A percentile compares a stretch with the other conserved stretches of the same genome.
Evolutionary conservation across 2,888 invertebrate species (phyloP).

Genomic region (Alentia gelatinosa): DNA sequence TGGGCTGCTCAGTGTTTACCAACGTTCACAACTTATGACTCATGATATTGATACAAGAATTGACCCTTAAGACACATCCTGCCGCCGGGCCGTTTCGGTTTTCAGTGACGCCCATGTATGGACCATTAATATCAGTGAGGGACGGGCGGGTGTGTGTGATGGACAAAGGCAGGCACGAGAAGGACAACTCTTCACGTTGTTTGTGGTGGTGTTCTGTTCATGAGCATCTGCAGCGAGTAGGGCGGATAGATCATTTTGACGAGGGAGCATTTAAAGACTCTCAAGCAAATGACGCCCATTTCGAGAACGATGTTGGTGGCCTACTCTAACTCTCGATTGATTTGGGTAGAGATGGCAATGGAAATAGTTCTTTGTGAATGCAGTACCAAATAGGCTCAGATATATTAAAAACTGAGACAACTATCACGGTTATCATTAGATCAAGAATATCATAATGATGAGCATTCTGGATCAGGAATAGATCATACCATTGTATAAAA

Average conservation of each 20-base stretch:
- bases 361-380: too few relatives aligned
- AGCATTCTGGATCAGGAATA: too few relatives aligned
- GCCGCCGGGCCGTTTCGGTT: neutral
- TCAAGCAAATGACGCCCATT: too few relatives aligned
- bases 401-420: too few relatives aligned
- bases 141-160: neutral
- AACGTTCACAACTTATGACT: slow-evolving; percentile 29
- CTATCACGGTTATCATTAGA: too few relatives aligned
- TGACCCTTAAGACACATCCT: slow-evolving; percentile 22
- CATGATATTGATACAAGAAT: slow-evolving; percentile 45
- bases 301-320: too few relatives aligned
- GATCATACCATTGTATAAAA: too few relatives aligned
- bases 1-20: slow-evolving; percentile 4
- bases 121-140: slow-evolving; percentile 6
- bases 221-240: neutral
- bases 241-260: neutral
- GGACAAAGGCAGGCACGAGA: neutral
- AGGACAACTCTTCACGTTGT: neutral
- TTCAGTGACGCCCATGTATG: neutral
- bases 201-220: neutral
- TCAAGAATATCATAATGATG: too few relatives aligned
- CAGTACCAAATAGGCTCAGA: too few relatives aligned
- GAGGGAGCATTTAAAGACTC: too few relatives aligned
- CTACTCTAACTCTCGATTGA: too few relatives aligned
- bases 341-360: too few relatives aligned